Percentiles rank a stretch among this genome's conserved stretches.
These are phyloP conservation scores for Mareca strepera DNA, from an alignment of 2,797 vertebrate genomes.

Conservation along the genomic window DNA sequence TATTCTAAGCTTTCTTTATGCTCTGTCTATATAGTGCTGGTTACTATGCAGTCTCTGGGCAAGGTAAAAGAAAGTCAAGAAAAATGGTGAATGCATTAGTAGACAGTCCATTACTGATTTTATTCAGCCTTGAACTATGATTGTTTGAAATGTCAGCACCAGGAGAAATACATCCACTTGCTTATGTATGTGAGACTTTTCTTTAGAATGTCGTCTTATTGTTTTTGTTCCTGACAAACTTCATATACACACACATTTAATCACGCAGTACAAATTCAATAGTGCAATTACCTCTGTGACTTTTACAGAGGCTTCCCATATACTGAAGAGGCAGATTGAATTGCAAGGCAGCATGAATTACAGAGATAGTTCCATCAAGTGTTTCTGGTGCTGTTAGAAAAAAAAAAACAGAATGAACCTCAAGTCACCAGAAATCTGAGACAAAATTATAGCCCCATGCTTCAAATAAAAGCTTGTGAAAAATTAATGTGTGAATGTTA, in stretches of 20 bases:
- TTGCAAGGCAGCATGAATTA: background rate
- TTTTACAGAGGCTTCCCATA: background rate
- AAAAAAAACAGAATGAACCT: background rate
- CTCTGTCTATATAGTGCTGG: background rate
- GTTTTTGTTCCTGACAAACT: background rate
- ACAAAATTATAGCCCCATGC: background rate
- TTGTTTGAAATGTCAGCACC: constrained; percentile 13
- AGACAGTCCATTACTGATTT: background rate
- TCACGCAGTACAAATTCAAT: background rate
- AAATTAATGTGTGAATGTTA: background rate
- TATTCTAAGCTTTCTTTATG: background rate
- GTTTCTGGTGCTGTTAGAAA: background rate
- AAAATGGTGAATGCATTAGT: background rate
- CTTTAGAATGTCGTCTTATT: background rate
- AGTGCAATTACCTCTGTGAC: background rate
- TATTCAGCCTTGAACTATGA: background rate
- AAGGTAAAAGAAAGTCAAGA: background rate
- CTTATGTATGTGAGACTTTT: background rate
- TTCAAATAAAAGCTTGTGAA: background rate
- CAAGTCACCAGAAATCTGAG: background rate
- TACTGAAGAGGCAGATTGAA: background rate
- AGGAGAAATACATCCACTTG: background rate
- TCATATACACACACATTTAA: background rate
- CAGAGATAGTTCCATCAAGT: background rate
- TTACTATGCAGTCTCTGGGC: background rate